A percentile compares a stretch with the other conserved stretches of the same genome.
Evolutionary conservation across 2,113 vertebrate genomes (phyloP).

Genomic region (Elachura formosa): DNA sequence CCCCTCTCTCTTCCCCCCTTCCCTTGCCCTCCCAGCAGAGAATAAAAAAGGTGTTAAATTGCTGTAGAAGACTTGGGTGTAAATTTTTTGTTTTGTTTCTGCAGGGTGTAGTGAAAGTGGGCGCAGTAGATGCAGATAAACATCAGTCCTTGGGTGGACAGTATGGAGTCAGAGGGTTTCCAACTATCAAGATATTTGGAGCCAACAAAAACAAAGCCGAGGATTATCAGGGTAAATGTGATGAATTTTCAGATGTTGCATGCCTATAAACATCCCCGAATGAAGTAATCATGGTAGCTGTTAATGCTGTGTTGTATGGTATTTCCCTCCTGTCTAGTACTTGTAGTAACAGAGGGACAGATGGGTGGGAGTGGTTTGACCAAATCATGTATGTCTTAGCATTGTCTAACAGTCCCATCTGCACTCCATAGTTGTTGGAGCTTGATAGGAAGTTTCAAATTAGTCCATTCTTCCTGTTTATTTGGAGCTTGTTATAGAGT

Average conservation of each 20-base stretch:
- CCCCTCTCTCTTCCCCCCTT: neutral
- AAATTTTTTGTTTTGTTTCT: neutral
- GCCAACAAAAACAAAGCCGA: slow-evolving; percentile 93
- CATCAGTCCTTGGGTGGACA: slow-evolving; percentile 91
- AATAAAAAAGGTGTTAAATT: neutral
- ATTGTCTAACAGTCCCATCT: neutral
- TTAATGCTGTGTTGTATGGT: neutral
- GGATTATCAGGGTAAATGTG: slow-evolving; percentile 88
- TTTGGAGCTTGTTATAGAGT: neutral
- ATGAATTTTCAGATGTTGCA: neutral
- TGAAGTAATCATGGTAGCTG: neutral
- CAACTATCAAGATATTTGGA: slow-evolving; percentile 96
- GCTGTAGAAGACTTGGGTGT: neutral
- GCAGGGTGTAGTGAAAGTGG: slow-evolving; percentile 91
- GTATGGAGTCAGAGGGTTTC: slow-evolving; percentile 90
- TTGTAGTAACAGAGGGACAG: neutral
- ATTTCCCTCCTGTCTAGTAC: neutral
- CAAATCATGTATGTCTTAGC: neutral
- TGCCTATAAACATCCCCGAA: neutral
- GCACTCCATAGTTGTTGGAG: neutral
- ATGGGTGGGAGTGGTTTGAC: neutral
- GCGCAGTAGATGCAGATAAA: slow-evolving; percentile 93
- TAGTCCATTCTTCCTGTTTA: neutral
- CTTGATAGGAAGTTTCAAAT: neutral
- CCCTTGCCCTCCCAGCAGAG: neutral